Evolutionary conservation across 2,797 vertebrate species (phyloP), one percentile per base, ranked within the genome.

Genomic region (Siniperca obscura): DNA sequence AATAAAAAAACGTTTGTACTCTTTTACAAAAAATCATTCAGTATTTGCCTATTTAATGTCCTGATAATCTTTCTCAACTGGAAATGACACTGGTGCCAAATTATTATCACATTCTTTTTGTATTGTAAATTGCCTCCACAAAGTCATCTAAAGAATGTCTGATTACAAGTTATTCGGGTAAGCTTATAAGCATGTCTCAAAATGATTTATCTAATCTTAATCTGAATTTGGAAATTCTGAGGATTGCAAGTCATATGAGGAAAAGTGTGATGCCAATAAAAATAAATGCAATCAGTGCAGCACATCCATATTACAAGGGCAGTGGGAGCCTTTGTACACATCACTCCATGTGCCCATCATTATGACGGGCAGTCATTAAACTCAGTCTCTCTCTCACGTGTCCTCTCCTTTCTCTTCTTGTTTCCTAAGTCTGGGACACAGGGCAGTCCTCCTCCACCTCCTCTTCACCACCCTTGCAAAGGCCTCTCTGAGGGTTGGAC

Each of bases 351-450:
- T 57, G 77, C 10, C 48, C 62, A 65, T 81, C 57, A 82, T 22
- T 19, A 56, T 80, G 68, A 78, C 30, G 5, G n/a, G n/a, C 62
- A 70, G 65, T 81, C 59, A 69, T 80, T 76, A 81, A 76, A 73
- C 65, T 75, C n/a, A 36, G 5, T 64, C 50, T 76, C 11, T 22
- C 38, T 38, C 68, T 79, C 34, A n/a, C 74, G 66, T 65, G 67
- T 66, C 64, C 55, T 69, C 38, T 62, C 2, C 60, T 72, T 62
- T 70, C 21, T 52, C 27, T 48, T 44, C 77, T 50, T 42, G 21
- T 65, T 64, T 55, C 48, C 30, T 27, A 22, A 52, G 36, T 85
- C 30, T 60, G 34, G 56, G 69, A 62, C 61, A 80, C 50, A 13
- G 79, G 30, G 38, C 70, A 53, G 40, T 46, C 70, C 34, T 57